Evolutionary conservation across 2,113 vertebrate species (phyloP), one percentile per base, ranked within the genome.

Genomic region (Cephalopterus ornatus): DNA sequence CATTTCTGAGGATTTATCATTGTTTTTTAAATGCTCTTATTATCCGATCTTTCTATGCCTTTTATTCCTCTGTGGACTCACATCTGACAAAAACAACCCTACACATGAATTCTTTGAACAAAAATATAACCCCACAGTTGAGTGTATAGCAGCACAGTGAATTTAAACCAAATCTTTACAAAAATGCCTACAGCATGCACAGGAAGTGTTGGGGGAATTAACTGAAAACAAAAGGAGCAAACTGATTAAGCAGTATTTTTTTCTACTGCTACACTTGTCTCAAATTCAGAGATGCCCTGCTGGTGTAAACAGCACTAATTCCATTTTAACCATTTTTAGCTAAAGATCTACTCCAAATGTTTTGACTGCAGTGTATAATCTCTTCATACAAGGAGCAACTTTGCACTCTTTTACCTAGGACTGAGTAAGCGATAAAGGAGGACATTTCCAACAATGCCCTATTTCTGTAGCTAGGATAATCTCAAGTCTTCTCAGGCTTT

Each of bases 1-100:
- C 65, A 8, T 61, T 96, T 56, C 47, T 75, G 39, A 56, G 66
- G 47, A 91, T 91, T 94, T 95, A 56, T 73, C 24, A 65, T 94
- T 92, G 52, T 86, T 91, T 95, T 78, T 56, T 87, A 93, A 96
- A 84, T 89, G 56, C 6, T 93, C 35, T 63, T 93, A 84, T 88
- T 91, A 95, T 71, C 41, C 16, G 4, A 72, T 88, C 56, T 91
- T 95, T 96, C 56, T 72, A 27, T 78, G 61, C 41, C 18, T 93
- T 93, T 94, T 78, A 55, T 91, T 93, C 56, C 70, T 92, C 72
- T 65, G 26, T 15, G 44, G 79, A 87, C 70, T 85, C 16, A 22
- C 20, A 32, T 42, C 62, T 86, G 85, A 81, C 44, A 68, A 91
- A 91, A 94, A 6, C 59, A 37, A 72, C 32, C 13, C 9, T 90